Evolutionary conservation across 2,888 invertebrate species (phyloP).

Genomic region (Campopleginae sp.): DNA sequence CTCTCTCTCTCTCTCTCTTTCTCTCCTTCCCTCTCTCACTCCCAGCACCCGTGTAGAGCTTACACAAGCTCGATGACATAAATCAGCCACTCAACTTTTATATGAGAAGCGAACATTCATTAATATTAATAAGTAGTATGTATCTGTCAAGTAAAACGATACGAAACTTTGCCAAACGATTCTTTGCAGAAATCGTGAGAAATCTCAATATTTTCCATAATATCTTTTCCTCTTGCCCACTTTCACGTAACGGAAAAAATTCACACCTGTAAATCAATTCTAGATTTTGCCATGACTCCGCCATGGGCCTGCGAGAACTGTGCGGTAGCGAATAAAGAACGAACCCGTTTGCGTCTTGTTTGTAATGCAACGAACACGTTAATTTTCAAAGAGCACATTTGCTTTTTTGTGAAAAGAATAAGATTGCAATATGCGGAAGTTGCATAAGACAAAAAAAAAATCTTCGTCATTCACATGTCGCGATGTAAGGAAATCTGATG

Average conservation of each 20-base stretch:
- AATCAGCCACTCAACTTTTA: conserved; percentile 73
- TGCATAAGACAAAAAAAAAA: conserved; percentile 35
- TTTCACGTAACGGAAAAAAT: background rate
- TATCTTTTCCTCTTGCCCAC: background rate
- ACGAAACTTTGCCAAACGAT: conserved; percentile 75
- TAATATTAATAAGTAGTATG: conserved; percentile 83
- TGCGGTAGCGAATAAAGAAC: too few species aligned
- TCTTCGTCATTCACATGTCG: conserved; percentile 56
- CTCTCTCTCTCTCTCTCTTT: conserved; percentile 26
- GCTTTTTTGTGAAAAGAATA: background rate
- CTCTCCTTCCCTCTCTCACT: conserved; percentile 33
- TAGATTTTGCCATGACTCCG: too few species aligned
- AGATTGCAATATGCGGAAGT: conserved; percentile 40
- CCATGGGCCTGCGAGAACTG: too few species aligned
- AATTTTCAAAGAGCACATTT: too few species aligned
- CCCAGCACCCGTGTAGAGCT: conserved; percentile 77
- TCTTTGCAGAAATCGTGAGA: conserved; percentile 54
- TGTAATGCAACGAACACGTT: too few species aligned
- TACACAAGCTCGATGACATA: conserved; percentile 78
- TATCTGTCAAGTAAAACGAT: conserved; percentile 80
- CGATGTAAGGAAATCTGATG: conserved; percentile 32
- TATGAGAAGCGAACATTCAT: conserved; percentile 81
- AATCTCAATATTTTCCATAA: conserved; percentile 34
- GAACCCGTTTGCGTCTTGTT: too few species aligned
- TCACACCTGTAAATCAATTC: too few species aligned